phyloP scores from a whole-genome alignment of 2,797 vertebrate species.

The Typhlichthys subterraneus region DNA sequence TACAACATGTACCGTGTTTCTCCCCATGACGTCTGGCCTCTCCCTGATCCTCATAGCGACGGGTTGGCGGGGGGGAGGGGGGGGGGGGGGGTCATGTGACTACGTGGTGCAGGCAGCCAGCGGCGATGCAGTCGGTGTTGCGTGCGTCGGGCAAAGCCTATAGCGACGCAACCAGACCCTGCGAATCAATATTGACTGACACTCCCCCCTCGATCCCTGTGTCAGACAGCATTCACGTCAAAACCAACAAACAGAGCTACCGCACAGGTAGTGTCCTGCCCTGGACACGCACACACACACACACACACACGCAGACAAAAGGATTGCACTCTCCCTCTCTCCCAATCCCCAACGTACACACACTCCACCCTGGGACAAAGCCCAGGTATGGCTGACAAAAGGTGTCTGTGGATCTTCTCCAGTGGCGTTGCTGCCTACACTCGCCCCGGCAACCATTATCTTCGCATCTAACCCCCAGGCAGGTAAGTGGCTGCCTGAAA shows the following conservation, averaged over 20 bases:
- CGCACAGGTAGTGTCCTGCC: conserved; percentile 56
- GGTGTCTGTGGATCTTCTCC: conserved; percentile 71
- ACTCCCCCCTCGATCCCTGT: conserved; percentile 45
- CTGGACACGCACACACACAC: conserved; percentile 42
- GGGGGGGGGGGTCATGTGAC: too few relatives aligned
- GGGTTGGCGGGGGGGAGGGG: too few relatives aligned
- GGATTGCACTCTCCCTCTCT: background rate
- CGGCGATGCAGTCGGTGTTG: too few relatives aligned
- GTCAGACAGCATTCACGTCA: conserved; percentile 72
- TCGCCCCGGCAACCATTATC: conserved; percentile 78
- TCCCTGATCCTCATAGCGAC: too few relatives aligned
- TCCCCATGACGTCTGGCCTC: too few relatives aligned
- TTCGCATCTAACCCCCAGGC: conserved; percentile 73
- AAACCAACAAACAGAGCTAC: conserved; percentile 59
- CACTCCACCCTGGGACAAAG: conserved; percentile 55
- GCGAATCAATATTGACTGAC: conserved; percentile 77
- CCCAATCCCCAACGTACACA: conserved; percentile 29
- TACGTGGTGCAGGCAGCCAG: too few relatives aligned
- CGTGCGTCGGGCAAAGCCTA: too few relatives aligned
- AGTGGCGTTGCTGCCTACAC: conserved; percentile 66
- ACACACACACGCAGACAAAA: conserved; percentile 17
- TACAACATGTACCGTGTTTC: too few relatives aligned
- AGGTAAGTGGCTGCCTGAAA: conserved; percentile 82
- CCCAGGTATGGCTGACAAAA: conserved; percentile 75
- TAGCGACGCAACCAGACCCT: conserved; percentile 41